phyloP scores from a whole-genome alignment of 1,140 invertebrate genomes.

The Ditylenchus dipsaci region DNA sequence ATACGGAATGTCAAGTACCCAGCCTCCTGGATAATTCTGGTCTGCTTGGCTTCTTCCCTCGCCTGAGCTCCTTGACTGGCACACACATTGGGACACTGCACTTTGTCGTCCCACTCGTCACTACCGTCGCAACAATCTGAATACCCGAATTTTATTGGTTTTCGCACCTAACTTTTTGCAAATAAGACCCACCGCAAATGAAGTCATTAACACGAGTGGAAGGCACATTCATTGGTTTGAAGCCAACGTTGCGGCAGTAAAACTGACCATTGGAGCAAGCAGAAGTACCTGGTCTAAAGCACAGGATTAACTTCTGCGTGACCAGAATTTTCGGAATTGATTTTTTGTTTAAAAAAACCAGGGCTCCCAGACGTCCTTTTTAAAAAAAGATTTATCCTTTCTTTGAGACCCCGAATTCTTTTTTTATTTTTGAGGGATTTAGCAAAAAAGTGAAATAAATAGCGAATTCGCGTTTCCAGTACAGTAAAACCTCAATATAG shows the following conservation, averaged over 20 bases:
- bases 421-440: too few species aligned
- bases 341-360: too few species aligned
- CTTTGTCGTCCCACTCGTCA: slow-evolving; percentile 68
- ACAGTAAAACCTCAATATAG: too few species aligned
- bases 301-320: too few species aligned
- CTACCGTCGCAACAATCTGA: slow-evolving; percentile 91
- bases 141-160: slow-evolving; percentile 31
- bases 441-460: too few species aligned
- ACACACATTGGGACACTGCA: slow-evolving; percentile 62
- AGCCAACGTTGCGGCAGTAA: slow-evolving; percentile 78
- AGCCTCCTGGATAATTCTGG: slow-evolving; percentile 65
- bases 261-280: slow-evolving; percentile 82
- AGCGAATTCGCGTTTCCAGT: too few species aligned
- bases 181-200: slow-evolving; percentile 72
- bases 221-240: slow-evolving; percentile 73
- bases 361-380: too few species aligned
- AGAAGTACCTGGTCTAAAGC: slow-evolving; percentile 69
- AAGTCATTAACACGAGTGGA: slow-evolving; percentile 90
- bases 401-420: too few species aligned
- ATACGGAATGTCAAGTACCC: slow-evolving; percentile 61
- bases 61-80: slow-evolving; percentile 76
- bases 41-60: slow-evolving; percentile 55
- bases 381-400: too few species aligned
- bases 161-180: neutral
- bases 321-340: too few species aligned